phyloP scores from a whole-genome alignment of 64 coral and sea anemone genomes.

The Actinia equina region DNA sequence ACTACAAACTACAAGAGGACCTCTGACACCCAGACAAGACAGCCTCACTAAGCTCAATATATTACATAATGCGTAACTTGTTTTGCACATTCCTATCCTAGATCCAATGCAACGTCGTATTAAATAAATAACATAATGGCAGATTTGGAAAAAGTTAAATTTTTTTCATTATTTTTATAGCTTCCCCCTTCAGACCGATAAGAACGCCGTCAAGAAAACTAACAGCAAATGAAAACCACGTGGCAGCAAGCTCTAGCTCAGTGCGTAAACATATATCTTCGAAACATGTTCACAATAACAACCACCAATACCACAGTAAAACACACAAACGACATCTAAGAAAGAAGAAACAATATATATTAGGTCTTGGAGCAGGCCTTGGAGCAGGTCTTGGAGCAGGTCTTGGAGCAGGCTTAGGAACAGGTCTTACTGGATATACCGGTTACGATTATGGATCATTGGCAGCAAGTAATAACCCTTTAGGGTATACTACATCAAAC shows the following conservation, averaged over 20 bases:
- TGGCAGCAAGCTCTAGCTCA: background rate
- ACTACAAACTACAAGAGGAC: too few species aligned
- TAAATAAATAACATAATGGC: too few species aligned
- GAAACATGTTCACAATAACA: background rate
- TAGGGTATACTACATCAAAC: background rate
- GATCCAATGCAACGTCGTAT: too few species aligned
- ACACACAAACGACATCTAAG: conserved; percentile 24
- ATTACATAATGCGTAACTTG: too few species aligned
- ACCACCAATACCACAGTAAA: conserved; percentile 10
- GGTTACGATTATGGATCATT: background rate
- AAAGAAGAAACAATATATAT: conserved; percentile 21
- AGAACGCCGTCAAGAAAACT: background rate
- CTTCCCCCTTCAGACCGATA: background rate
- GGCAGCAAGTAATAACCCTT: background rate
- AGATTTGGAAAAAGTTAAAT: too few species aligned
- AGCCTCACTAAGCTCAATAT: too few species aligned
- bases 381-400: background rate
- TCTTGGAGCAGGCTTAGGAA: background rate
- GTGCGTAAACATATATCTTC: background rate
- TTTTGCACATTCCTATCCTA: too few species aligned
- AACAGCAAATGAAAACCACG: background rate
- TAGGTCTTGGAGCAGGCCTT: conserved; percentile 8
- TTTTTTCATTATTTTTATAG: background rate
- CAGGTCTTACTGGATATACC: background rate
- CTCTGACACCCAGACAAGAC: too few species aligned